These are phyloP conservation scores for Keiferia lycopersicella DNA, from an alignment of 2,888 invertebrate genomes.

Conservation along the genomic window DNA sequence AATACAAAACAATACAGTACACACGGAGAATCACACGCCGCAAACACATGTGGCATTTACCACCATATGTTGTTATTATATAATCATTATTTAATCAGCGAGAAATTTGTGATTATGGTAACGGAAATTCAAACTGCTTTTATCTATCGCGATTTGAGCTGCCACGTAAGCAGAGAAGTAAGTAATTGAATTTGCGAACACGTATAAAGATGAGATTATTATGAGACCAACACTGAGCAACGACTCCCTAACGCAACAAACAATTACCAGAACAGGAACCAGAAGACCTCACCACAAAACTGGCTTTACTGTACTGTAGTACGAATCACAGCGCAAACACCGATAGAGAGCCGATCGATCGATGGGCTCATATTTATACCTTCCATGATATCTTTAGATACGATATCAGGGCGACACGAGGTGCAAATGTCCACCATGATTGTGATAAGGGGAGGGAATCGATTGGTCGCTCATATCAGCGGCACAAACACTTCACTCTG, in stretches of 20 bases:
- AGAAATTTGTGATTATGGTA: conserved; percentile 22
- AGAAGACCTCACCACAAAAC: conserved; percentile 40
- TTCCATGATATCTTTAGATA: conserved; percentile 78
- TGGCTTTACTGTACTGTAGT: conserved; percentile 55
- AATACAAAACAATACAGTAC: conserved; percentile 45
- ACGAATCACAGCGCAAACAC: conserved; percentile 70
- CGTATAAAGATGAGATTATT: background rate
- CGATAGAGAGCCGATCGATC: conserved; percentile 79
- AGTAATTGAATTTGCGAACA: background rate
- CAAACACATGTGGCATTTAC: conserved; percentile 65
- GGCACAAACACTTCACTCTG: conserved; percentile 75
- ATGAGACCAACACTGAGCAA: conserved; percentile 40
- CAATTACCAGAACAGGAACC: conserved; percentile 36
- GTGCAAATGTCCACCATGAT: conserved; percentile 76
- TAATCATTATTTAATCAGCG: conserved; percentile 54
- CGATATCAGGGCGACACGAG: conserved; percentile 74
- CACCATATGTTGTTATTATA: conserved; percentile 74
- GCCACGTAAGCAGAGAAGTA: conserved; percentile 30
- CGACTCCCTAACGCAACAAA: conserved; percentile 31
- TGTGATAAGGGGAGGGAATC: conserved; percentile 75
- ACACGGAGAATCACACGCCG: conserved; percentile 47
- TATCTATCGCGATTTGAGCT: conserved; percentile 13
- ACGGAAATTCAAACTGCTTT: conserved; percentile 15
- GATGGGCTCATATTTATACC: conserved; percentile 81
- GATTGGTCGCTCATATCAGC: conserved; percentile 72